Evolutionary conservation across 1,140 invertebrate genomes (phyloP).

Genomic region (Babylonia areolata): DNA sequence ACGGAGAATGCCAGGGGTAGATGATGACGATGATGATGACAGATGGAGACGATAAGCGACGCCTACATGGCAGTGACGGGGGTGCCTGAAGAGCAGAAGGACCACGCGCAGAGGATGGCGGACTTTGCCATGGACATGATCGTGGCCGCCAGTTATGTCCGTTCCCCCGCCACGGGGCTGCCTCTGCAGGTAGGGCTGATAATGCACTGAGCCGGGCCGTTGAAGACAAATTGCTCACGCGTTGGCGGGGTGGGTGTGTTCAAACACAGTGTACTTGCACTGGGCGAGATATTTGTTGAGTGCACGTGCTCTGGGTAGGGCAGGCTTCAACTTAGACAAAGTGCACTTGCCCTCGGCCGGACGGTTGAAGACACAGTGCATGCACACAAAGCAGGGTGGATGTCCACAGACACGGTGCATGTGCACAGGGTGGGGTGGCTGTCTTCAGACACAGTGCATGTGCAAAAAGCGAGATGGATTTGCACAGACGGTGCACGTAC

Average conservation of each 20-base stretch:
- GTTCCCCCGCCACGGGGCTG: constrained; percentile 45
- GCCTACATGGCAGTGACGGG: constrained; percentile 76
- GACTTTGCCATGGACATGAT: constrained; percentile 54
- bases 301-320: not conserved
- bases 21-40: not conserved
- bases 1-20: too few species aligned
- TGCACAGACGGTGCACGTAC: too few species aligned
- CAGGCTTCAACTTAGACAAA: not conserved
- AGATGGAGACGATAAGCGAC: constrained; percentile 27
- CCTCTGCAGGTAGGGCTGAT: constrained; percentile 37
- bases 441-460: too few species aligned
- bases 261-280: not conserved
- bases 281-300: not conserved
- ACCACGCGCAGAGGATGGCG: constrained; percentile 50
- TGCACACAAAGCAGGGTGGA: too few species aligned
- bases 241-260: not conserved
- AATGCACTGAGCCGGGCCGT: too few species aligned
- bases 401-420: too few species aligned
- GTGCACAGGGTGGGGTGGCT: too few species aligned
- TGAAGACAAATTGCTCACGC: not conserved
- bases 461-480: too few species aligned
- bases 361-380: too few species aligned
- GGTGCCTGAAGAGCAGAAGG: constrained; percentile 40
- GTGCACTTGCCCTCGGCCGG: too few species aligned
- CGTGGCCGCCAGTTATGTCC: constrained; percentile 31